These are phyloP conservation scores for Trichomalopsis sarcophagae DNA, from an alignment of 1,140 invertebrate species.

Conservation along the genomic window DNA sequence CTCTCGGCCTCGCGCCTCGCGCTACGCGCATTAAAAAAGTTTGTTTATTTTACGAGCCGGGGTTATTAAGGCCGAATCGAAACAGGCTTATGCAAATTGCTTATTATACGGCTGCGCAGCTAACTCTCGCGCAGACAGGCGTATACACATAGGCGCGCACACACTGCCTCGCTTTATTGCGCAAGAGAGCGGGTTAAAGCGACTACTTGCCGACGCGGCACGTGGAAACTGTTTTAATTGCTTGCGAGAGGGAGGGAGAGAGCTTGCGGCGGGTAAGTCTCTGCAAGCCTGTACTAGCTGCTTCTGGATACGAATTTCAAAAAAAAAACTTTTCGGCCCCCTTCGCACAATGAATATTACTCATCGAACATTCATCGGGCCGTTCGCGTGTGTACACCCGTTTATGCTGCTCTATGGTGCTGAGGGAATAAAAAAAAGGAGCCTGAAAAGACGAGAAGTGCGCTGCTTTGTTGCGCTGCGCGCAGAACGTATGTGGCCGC, in stretches of 20 bases:
- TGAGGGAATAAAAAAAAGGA: background rate
- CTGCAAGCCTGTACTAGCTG: background rate
- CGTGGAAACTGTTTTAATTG: conserved; percentile 2
- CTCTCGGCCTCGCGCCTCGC: background rate
- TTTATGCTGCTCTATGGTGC: background rate
- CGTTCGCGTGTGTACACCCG: background rate
- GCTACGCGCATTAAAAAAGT: conserved; percentile 57
- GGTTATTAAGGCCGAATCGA: conserved; percentile 58
- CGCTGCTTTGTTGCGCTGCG: conserved; percentile 15
- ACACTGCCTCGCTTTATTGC: background rate
- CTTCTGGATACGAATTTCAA: background rate
- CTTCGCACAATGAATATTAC: conserved; percentile 36
- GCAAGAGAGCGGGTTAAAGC: background rate
- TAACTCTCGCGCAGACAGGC: background rate
- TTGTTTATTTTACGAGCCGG: conserved; percentile 21
- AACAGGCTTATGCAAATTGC: conserved; percentile 64
- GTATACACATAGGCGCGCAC: too few species aligned
- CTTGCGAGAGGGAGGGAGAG: background rate
- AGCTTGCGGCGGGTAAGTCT: background rate
- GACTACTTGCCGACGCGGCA: background rate
- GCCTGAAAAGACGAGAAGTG: background rate
- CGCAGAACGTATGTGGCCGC: background rate
- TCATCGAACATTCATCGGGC: conserved; percentile 42
- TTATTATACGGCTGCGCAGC: conserved; percentile 59
- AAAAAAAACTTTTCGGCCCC: conserved; percentile 19